These are phyloP conservation scores for Cavia aperea DNA, from an alignment of 2,113 vertebrate genomes.

Conservation along the genomic window DNA sequence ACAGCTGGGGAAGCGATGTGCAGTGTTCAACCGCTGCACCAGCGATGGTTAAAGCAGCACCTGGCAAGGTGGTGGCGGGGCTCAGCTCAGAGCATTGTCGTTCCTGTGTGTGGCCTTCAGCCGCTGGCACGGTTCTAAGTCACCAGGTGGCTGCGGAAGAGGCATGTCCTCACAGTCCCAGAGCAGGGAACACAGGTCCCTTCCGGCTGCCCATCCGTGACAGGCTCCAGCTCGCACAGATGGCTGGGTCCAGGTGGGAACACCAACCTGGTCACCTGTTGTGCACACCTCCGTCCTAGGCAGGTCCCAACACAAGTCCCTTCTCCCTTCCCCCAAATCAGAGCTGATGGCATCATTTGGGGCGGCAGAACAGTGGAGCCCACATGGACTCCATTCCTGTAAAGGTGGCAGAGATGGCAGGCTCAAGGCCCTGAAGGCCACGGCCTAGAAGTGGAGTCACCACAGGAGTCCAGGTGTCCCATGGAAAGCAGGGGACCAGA, in stretches of 20 bases:
- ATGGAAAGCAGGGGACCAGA: neutral
- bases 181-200: conserved; percentile 41
- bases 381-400: neutral
- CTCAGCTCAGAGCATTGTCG: conserved; percentile 35
- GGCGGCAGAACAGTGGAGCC: neutral
- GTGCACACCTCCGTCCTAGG: neutral
- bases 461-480: no score
- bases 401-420: neutral
- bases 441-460: no score
- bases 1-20: neutral
- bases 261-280: no score
- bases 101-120: neutral
- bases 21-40: neutral
- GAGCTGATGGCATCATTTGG: no score
- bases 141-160: rapidly evolving
- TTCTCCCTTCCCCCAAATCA: neutral
- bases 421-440: neutral
- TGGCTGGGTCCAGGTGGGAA: neutral
- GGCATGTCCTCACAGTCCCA: neutral
- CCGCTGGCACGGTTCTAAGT: neutral
- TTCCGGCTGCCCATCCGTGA: conserved; percentile 48
- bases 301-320: rapidly evolving
- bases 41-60: neutral
- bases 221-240: conserved; percentile 51
- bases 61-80: neutral